Conservation (phyloP, 2,888 invertebrate species). For the Megalurothrips usitatus region DNA sequence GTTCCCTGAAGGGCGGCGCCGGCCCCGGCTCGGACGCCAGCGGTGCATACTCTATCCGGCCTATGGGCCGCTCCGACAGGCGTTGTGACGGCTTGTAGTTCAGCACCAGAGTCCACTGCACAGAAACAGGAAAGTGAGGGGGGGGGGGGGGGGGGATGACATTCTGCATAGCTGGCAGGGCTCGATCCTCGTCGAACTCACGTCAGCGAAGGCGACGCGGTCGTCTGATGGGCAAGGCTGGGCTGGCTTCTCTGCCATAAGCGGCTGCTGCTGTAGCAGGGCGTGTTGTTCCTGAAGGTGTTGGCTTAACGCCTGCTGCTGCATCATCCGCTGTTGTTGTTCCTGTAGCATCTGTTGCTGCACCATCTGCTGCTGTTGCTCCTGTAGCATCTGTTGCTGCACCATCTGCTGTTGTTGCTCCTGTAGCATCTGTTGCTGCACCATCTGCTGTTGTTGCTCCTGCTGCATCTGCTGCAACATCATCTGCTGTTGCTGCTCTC, state of each 20-base stretch:
- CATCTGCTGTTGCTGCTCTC: not conserved
- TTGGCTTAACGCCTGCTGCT: too few relatives aligned
- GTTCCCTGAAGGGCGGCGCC: not conserved
- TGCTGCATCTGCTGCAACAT: not conserved
- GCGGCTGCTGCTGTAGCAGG: not conserved
- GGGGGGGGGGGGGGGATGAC: too few relatives aligned
- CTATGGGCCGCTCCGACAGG: not conserved
- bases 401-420: not conserved
- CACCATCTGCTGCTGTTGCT: not conserved
- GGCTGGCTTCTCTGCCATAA: not conserved
- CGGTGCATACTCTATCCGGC: not conserved
- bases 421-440: not conserved
- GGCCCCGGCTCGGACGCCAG: not conserved
- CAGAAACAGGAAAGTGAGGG: not conserved
- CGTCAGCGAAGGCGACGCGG: not conserved
- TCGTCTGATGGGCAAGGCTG: not conserved
- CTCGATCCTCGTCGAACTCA: not conserved
- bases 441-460: not conserved
- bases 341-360: not conserved
- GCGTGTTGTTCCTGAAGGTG: not conserved
- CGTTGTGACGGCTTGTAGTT: not conserved
- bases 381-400: not conserved
- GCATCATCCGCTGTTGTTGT: not conserved
- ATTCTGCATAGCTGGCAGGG: not conserved
- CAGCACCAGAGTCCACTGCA: conserved; percentile 2